These are phyloP conservation scores for Lymantria dispar DNA, from an alignment of 2,888 invertebrate genomes.

Conservation along the genomic window DNA sequence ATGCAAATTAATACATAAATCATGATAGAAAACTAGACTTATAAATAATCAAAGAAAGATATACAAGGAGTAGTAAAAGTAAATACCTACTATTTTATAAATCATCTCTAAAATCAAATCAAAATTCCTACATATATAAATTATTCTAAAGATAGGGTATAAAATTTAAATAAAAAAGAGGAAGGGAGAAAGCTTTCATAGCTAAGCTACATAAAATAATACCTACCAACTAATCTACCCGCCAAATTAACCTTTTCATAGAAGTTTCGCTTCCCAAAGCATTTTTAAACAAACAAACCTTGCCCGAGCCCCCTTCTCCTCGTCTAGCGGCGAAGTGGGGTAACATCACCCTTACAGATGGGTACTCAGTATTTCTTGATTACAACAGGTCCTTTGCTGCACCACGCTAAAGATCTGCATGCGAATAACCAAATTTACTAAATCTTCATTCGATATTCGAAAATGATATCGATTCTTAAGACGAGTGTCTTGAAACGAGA, in stretches of 20 bases:
- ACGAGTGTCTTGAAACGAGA: conserved; percentile 46
- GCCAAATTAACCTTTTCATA: conserved; percentile 47
- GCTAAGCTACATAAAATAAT: conserved; percentile 31
- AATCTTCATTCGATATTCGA: conserved; percentile 59
- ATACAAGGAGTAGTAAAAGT: too few relatives aligned
- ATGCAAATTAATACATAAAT: too few relatives aligned
- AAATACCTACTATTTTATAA: too few relatives aligned
- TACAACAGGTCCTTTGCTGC: conserved; percentile 51
- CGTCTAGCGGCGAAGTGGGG: conserved; percentile 30
- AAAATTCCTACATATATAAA: conserved; percentile 18
- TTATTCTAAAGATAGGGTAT: conserved; percentile 10
- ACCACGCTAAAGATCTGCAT: conserved; percentile 63
- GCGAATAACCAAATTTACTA: conserved; percentile 69
- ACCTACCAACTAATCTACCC: conserved; percentile 48
- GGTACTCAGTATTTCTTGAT: conserved; percentile 49
- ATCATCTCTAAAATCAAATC: conserved; percentile 2
- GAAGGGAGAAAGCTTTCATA: conserved; percentile 23
- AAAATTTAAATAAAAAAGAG: conserved; percentile 24
- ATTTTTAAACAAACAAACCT: conserved; percentile 49
- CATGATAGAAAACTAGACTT: too few relatives aligned
- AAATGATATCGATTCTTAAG: conserved; percentile 53
- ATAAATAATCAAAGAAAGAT: too few relatives aligned
- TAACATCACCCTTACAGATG: conserved; percentile 31
- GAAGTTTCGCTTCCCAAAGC: conserved; percentile 43
- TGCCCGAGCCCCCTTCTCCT: conserved; percentile 32